Conservation (phyloP, 2,888 invertebrate species). For the Seladonia tumulorum region DNA sequence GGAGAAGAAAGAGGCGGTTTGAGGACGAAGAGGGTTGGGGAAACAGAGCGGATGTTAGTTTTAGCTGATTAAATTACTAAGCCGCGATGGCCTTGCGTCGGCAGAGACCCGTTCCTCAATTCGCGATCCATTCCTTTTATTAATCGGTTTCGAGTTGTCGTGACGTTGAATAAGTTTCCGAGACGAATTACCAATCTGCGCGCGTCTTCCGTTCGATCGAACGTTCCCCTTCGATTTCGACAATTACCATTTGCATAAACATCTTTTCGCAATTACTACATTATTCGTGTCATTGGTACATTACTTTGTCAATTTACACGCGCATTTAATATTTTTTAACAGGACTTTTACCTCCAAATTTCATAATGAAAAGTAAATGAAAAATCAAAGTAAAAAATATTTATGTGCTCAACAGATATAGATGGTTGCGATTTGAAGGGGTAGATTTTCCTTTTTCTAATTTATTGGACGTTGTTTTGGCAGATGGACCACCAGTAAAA, state of each 20-base stretch:
- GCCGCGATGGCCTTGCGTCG: conserved; percentile 81
- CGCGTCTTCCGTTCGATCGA: conserved; percentile 31
- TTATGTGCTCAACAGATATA: no score
- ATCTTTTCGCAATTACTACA: background rate
- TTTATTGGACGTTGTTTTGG: no score
- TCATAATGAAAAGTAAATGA: background rate
- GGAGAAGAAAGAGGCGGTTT: conserved; percentile 68
- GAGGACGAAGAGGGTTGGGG: conserved; percentile 68
- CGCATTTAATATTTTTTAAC: background rate
- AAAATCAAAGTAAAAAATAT: no score
- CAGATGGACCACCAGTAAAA: background rate
- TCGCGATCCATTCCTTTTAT: conserved; percentile 81
- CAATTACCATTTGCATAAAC: conserved; percentile 2
- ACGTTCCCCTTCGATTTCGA: conserved; percentile 22
- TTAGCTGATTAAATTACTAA: conserved; percentile 84
- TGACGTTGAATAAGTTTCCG: conserved; percentile 61
- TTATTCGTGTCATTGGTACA: background rate
- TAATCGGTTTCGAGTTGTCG: conserved; percentile 77
- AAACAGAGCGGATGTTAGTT: conserved; percentile 82
- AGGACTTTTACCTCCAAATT: background rate
- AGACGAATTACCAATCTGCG: conserved; percentile 52
- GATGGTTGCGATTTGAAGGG: no score
- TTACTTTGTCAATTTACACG: no score
- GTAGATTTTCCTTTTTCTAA: no score
- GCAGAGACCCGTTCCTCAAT: conserved; percentile 80